Percentiles rank a stretch among this genome's conserved stretches.
These are phyloP conservation scores for Mohoua ochrocephala DNA, from an alignment of 2,113 vertebrate species.

Conservation along the genomic window DNA sequence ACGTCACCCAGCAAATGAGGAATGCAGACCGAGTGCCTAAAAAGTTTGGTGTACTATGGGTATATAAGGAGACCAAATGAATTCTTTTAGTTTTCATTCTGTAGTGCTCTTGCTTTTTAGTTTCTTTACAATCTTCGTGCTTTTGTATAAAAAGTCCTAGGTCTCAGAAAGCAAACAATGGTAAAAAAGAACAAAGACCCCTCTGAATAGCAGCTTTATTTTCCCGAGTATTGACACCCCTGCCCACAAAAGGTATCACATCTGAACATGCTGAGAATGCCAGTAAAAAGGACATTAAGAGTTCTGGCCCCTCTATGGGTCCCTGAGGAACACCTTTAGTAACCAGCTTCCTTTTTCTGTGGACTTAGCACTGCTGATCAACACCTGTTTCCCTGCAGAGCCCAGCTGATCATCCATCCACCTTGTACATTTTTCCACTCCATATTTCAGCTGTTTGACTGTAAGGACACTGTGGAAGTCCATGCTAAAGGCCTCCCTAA, in stretches of 20 bases:
- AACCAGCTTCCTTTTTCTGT: neutral
- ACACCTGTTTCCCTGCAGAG: rapidly evolving
- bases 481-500: neutral
- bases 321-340: neutral
- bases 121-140: neutral
- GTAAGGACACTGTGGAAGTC: neutral
- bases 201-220: neutral
- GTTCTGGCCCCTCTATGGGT: neutral
- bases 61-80: neutral
- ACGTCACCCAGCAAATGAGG: neutral
- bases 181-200: neutral
- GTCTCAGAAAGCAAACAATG: neutral
- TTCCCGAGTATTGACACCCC: neutral
- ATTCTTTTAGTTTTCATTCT: neutral
- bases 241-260: neutral
- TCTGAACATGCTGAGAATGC: neutral
- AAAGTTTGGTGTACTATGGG: neutral
- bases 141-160: neutral
- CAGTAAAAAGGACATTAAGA: neutral
- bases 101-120: neutral
- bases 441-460: neutral
- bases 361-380: neutral
- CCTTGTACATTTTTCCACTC: neutral
- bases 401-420: neutral
- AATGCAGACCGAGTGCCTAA: neutral